Evolutionary conservation across 1,140 invertebrate species (phyloP).

Genomic region (Vanessa atalanta): DNA sequence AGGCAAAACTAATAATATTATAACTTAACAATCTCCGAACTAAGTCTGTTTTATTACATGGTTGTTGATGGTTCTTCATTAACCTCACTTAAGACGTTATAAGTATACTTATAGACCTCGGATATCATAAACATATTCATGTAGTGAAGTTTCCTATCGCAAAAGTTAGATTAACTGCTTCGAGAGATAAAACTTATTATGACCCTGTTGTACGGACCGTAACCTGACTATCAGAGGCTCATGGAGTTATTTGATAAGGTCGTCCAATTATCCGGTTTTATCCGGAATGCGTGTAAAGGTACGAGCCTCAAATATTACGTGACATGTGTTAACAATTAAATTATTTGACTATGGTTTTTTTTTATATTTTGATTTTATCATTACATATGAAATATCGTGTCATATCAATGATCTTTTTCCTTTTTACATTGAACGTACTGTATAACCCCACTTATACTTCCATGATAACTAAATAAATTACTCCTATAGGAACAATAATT

Average conservation of each 20-base stretch:
- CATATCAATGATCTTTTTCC: too few species aligned
- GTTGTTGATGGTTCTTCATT: too few species aligned
- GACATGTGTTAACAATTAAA: background rate
- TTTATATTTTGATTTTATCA: too few species aligned
- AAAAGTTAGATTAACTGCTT: constrained; percentile 63
- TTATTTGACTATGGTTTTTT: background rate
- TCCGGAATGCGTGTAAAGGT: background rate
- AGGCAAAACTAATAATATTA: too few species aligned
- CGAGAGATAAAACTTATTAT: constrained; percentile 47
- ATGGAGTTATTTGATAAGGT: constrained; percentile 12
- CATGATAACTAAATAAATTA: too few species aligned
- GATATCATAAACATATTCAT: constrained; percentile 26
- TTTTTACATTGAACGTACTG: too few species aligned
- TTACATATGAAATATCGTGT: too few species aligned
- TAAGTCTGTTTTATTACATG: too few species aligned
- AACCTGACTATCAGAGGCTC: background rate
- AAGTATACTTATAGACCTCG: constrained; percentile 34
- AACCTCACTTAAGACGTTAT: background rate
- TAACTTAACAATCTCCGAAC: too few species aligned
- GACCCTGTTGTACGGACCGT: constrained; percentile 21
- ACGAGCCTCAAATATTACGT: background rate
- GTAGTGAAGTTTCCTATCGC: constrained; percentile 43
- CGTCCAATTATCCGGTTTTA: constrained; percentile 13
- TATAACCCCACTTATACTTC: too few species aligned
- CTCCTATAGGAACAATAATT: too few species aligned